Evolutionary conservation across 2,797 vertebrate species (phyloP).

Genomic region (Crocidura indochinensis): DNA sequence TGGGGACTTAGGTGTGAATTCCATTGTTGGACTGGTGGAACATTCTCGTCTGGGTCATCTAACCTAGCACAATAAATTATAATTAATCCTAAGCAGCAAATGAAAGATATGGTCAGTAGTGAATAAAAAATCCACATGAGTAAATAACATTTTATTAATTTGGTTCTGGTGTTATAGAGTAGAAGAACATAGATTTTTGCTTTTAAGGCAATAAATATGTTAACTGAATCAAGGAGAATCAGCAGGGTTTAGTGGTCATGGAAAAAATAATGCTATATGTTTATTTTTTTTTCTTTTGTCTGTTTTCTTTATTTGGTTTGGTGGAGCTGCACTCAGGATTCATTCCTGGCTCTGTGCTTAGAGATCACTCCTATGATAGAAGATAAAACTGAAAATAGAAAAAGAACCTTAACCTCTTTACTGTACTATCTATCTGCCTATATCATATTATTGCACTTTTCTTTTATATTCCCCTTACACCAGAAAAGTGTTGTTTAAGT

Average conservation of each 20-base stretch:
- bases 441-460: constrained; percentile 1
- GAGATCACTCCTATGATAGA: too few species aligned
- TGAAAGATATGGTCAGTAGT: background rate
- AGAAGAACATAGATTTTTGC: background rate
- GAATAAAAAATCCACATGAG: background rate
- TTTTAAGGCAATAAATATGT: background rate
- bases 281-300: too few species aligned
- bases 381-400: background rate
- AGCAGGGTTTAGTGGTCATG: background rate
- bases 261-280: too few species aligned
- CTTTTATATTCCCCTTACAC: background rate
- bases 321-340: too few species aligned
- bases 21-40: background rate
- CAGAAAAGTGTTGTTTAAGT: background rate
- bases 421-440: background rate
- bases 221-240: background rate
- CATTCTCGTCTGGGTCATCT: background rate
- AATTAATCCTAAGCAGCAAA: background rate
- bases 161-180: background rate
- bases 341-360: too few species aligned
- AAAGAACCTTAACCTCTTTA: background rate
- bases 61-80: background rate
- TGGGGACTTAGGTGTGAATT: background rate
- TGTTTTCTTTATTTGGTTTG: too few species aligned
- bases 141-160: background rate